Base-by-base conservation (phyloP, 2,888 invertebrate species). In the Eupithecia inturbata region DNA sequence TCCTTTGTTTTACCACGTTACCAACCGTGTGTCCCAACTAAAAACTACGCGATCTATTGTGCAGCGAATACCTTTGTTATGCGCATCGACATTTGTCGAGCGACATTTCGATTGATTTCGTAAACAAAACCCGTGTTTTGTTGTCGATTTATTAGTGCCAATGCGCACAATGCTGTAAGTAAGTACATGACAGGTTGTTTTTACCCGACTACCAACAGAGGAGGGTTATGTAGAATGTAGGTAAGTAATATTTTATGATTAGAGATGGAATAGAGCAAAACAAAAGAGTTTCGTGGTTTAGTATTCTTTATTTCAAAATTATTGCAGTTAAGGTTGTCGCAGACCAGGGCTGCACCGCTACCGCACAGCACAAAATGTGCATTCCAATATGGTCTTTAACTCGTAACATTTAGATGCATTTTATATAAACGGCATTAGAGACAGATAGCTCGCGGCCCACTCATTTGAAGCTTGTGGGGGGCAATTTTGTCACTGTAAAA, bases 81-180 rank as follows among this genome's bases (percentile, higher is more conserved):
- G 79, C 84, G 82, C 87, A 89, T 89, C 89, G 89, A 89, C 90
- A 89, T 92, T 91, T 91, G 89, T 89, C 88, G 87, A 84, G 88
- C 88, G 88, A 88, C 89, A 90, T 89, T 88, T 88, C 91, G 91
- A 92, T 91, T 91, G 93, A 91, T 91, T 89, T 86, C 86, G 88
- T 88, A 88, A 90, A 92, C 92, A 92, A 91, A 91, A 89, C 89
- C 84, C 84, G 82, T 85, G 89, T 89, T 89, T 90, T 91, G 90
- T 90, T 85, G 81, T 81, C 88, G 89, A 91, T 91, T 91, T 91
- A 91, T 91, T 90, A 90, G 76, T 86, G 86, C 85, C 85, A 81
- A 81, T 81, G 79, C 77, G 81, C 83, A 80, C 81, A 86, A 85
- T 26, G 57, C 26, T 10, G 36, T 74, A 78, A 71, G 75, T 73